phyloP scores from a whole-genome alignment of 2,888 invertebrate genomes.

The Mamestra brassicae region DNA sequence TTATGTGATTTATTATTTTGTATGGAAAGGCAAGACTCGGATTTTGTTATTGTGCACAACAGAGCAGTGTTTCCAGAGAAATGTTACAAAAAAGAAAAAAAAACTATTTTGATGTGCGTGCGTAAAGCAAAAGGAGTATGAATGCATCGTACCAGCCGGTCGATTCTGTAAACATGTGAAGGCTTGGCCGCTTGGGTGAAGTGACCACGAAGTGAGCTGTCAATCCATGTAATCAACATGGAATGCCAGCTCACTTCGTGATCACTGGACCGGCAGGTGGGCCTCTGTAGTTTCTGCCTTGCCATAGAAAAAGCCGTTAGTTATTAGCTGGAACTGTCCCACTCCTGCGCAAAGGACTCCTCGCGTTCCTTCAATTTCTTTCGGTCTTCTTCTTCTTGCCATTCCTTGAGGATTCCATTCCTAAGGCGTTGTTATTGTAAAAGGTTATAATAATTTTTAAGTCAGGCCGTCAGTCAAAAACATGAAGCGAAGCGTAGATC shows the following conservation, averaged over 20 bases:
- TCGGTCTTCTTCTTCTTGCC: neutral
- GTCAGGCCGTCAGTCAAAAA: too few species aligned
- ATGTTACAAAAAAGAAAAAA: neutral
- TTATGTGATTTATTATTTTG: slow-evolving; percentile 37
- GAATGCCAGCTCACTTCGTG: too few species aligned
- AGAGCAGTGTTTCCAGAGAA: neutral
- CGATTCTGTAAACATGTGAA: too few species aligned
- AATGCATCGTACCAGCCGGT: neutral
- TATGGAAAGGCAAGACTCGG: slow-evolving; percentile 4
- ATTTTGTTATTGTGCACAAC: slow-evolving; percentile 2
- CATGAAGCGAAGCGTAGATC: too few species aligned
- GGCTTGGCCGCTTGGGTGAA: too few species aligned
- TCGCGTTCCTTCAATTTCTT: neutral
- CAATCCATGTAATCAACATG: too few species aligned
- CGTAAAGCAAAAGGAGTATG: neutral
- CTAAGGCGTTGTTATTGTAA: neutral
- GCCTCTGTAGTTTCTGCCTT: neutral
- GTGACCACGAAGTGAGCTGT: too few species aligned
- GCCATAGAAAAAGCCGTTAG: too few species aligned
- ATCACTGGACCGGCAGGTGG: too few species aligned
- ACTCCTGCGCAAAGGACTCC: neutral
- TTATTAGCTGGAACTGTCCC: neutral
- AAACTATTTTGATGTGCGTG: neutral
- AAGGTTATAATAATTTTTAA: too few species aligned
- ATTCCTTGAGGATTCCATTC: neutral